These are phyloP conservation scores for Furcula furcula DNA, from an alignment of 2,888 invertebrate genomes.

Conservation along the genomic window DNA sequence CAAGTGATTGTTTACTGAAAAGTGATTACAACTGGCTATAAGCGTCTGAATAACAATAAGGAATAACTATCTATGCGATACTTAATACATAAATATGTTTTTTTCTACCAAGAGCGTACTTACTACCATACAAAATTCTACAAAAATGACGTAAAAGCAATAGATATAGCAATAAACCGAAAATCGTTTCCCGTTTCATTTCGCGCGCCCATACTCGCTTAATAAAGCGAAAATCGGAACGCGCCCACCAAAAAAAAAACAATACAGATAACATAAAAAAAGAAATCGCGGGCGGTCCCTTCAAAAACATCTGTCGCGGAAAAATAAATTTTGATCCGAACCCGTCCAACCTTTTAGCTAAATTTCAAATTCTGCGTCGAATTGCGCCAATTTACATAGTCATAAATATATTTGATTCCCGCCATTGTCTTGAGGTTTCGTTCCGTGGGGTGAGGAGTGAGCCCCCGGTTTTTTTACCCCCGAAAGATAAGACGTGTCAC, in stretches of 20 bases:
- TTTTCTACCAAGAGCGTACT: too few species aligned
- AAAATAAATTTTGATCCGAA: conserved; percentile 43
- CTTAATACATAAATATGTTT: too few species aligned
- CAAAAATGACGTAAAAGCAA: neutral
- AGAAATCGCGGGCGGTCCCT: conserved; percentile 34
- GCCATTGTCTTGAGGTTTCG: conserved; percentile 43
- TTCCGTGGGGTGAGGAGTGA: conserved; percentile 48
- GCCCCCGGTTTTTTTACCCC: conserved; percentile 55
- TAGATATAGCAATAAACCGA: conserved; percentile 1
- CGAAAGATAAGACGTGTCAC: conserved; percentile 72
- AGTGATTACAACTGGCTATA: too few species aligned
- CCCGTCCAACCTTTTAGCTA: conserved; percentile 41
- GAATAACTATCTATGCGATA: too few species aligned
- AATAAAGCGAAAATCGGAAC: conserved; percentile 22
- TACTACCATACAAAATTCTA: neutral
- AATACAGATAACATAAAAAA: conserved; percentile 22
- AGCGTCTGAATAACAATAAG: too few species aligned
- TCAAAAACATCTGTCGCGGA: conserved; percentile 49
- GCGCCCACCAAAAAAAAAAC: conserved; percentile 13
- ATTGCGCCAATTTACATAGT: conserved; percentile 77
- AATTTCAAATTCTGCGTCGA: conserved; percentile 54
- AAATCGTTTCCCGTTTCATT: conserved; percentile 18
- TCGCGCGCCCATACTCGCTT: conserved; percentile 13
- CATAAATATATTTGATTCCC: conserved; percentile 76
- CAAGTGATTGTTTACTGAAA: too few species aligned